A percentile compares a stretch with the other conserved stretches of the same genome.
These are phyloP conservation scores for Leptopilina syphax DNA, from an alignment of 2,888 invertebrate species.

Conservation along the genomic window DNA sequence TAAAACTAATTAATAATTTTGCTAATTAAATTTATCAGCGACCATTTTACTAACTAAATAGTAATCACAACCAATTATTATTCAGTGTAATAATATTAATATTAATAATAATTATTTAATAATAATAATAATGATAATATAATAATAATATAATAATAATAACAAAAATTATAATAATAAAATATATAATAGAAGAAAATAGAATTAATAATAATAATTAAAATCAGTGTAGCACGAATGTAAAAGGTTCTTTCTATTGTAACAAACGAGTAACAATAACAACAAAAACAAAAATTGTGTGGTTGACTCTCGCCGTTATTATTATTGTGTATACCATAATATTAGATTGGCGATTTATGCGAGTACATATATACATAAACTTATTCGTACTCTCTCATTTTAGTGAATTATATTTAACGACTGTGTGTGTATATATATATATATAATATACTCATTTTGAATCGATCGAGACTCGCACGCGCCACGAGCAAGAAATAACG, in stretches of 20 bases:
- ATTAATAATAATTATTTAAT: too few species aligned
- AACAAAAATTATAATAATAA: too few species aligned
- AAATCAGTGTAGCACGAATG: neutral
- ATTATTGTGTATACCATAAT: neutral
- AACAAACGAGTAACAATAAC: neutral
- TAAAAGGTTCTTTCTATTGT: conserved; percentile 27
- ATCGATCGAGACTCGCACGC: conserved; percentile 35
- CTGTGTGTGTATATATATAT: neutral
- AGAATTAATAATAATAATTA: too few species aligned
- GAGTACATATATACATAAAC: neutral
- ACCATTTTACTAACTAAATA: too few species aligned
- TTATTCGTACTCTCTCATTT: conserved; percentile 25
- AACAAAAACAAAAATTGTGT: too few species aligned
- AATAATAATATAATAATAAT: neutral
- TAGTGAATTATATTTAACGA: conserved; percentile 6
- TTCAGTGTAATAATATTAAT: too few species aligned
- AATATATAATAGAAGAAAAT: too few species aligned
- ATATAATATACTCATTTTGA: neutral
- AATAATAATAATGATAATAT: too few species aligned
- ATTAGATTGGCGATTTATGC: conserved; percentile 6
- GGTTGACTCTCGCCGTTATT: conserved; percentile 1
- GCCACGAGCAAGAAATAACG: conserved; percentile 36
- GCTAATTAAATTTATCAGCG: too few species aligned
- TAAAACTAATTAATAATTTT: too few species aligned
- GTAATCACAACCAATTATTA: too few species aligned